Evolutionary conservation across 2,888 invertebrate species (phyloP).

Genomic region (Dynastes tityus): DNA sequence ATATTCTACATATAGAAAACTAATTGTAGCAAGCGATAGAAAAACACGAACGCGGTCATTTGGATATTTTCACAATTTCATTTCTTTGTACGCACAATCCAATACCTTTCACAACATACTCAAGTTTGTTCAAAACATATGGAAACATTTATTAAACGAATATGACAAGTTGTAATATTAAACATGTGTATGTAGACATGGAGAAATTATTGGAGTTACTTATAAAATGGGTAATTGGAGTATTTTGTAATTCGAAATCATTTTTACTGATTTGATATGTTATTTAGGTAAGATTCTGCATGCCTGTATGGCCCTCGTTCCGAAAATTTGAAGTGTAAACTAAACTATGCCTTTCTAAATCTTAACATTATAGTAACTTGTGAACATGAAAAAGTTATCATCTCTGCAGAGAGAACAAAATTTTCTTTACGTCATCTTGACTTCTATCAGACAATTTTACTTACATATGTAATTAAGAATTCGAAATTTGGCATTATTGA

Average conservation of each 20-base stretch:
- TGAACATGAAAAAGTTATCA: not conserved
- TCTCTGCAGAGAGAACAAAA: not conserved
- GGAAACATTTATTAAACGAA: not conserved
- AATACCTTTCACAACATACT: not conserved
- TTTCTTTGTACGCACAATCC: not conserved
- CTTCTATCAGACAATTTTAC: not conserved
- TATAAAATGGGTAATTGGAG: not conserved
- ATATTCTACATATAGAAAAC: too few relatives aligned
- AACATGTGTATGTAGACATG: not conserved
- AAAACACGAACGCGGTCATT: too few relatives aligned
- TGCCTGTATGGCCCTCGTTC: not conserved
- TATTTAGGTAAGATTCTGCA: not conserved
- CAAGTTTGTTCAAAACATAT: not conserved
- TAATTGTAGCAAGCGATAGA: too few relatives aligned
- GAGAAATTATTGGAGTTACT: not conserved
- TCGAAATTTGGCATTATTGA: constrained; percentile 29
- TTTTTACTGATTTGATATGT: constrained; percentile 22
- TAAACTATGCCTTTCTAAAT: not conserved
- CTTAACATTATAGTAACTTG: not conserved
- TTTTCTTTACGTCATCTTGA: not conserved
- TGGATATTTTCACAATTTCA: too few relatives aligned
- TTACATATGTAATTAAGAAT: not conserved
- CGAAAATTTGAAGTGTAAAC: constrained; percentile 13
- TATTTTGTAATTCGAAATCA: constrained; percentile 3
- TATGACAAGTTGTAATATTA: not conserved